Base-by-base conservation (phyloP, 2,888 invertebrate genomes). In the Trachelus stipa region DNA sequence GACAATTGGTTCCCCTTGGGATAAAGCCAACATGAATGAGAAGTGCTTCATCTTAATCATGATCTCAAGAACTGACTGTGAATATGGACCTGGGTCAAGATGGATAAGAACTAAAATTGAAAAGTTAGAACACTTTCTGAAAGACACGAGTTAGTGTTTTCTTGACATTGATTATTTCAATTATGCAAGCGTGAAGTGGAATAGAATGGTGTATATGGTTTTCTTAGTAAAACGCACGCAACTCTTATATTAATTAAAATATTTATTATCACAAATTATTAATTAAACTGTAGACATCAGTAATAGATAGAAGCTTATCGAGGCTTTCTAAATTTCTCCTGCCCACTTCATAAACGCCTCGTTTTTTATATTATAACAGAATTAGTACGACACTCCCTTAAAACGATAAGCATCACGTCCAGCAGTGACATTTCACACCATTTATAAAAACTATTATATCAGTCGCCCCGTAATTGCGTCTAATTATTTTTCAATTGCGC, bases 201-300 rank as follows among this genome's bases (percentile, higher is more conserved):
- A 37, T 12, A 3, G 0, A 12, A 37, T 37, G 1, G 12, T 37
- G 37, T 12, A 37, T 40, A 15, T 15, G 15, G 2, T 15, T 12
- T 12, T 40, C 15, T 35, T 35, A 3, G 40, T 40, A 15, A 40
- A 40, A 4, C 15, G 40, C 40, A 40, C 1, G 40, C 71, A 3
- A n/a, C n/a, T 73, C 33, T 34, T 73, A 73, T 34, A 73, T 73
- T 84, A 85, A 87, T 90, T 88, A 86, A 88, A 89, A 87, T 88
- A 87, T 90, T 91, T 90, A 91, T 90, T 91, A 90, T 90, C 90
- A 90, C 90, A 90, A 90, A 90, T 89, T 90, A 90, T 88, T 80
- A 88, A 86, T 87, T 88, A 89, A 85, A 87, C 85, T 85, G 81
- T 90, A 90, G 88, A 90, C 84, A 40, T 40, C 40, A 6, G 40